Evolutionary conservation across 2,797 vertebrate species (phyloP).

Genomic region (Crax fasciolata): DNA sequence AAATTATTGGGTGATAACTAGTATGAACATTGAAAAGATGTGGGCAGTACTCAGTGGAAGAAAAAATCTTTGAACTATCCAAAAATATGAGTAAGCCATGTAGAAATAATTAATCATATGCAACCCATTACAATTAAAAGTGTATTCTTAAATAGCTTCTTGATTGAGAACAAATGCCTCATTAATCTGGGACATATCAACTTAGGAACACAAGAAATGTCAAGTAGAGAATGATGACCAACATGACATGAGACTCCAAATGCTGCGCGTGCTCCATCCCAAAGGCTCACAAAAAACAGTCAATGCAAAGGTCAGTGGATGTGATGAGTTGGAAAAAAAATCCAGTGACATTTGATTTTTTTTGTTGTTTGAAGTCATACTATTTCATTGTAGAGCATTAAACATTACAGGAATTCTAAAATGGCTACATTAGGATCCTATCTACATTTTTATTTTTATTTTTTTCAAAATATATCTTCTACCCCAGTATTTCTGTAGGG

Average conservation of each 20-base stretch:
- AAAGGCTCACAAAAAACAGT: constrained; percentile 49
- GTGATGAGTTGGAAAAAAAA: constrained; percentile 47
- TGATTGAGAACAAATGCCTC: constrained; percentile 86
- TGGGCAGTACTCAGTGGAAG: constrained; percentile 13
- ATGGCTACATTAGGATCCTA: background rate
- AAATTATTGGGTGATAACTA: constrained; percentile 55
- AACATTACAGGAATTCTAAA: background rate
- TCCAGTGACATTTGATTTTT: background rate
- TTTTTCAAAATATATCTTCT: background rate
- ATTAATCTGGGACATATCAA: constrained; percentile 83
- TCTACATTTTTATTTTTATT: background rate
- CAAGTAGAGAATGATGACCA: constrained; percentile 77
- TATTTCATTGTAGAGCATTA: background rate
- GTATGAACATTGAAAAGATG: constrained; percentile 32
- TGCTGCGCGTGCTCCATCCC: constrained; percentile 45
- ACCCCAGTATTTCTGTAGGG: background rate
- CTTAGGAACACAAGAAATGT: constrained; percentile 80
- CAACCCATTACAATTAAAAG: constrained; percentile 83
- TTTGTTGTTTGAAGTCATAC: constrained; percentile 23
- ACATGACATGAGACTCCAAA: constrained; percentile 68
- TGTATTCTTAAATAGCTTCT: constrained; percentile 83
- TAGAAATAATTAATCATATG: constrained; percentile 84
- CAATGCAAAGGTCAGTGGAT: constrained; percentile 52
- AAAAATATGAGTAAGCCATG: constrained; percentile 76
- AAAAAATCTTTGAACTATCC: constrained; percentile 68